Base-by-base conservation (phyloP, 1,140 invertebrate species). In the Monomorium pharaonis region DNA sequence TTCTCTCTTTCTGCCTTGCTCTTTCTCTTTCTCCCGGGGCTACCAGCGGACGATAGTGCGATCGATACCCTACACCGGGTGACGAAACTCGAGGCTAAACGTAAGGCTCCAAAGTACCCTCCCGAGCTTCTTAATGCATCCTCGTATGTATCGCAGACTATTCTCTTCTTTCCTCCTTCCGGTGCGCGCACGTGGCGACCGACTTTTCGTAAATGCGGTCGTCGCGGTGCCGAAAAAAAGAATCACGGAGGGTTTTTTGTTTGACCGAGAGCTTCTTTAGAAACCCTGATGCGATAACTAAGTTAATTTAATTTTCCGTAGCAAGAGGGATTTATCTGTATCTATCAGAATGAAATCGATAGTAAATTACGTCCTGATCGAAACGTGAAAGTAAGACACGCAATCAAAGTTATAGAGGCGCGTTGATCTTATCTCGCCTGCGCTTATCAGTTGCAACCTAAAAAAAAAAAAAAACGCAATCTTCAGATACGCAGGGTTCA, bases 61-160 rank as follows among this genome's bases (percentile, higher is more conserved):
- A 89, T 90, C 89, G 89, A 89, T 89, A 86, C 81, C 86, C 76
- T 58, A 63, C 84, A 76, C 84, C 75, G n/a, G 10, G 51, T 81
- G 75, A 69, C 49, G 65, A 81, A 67, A 88, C 70, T 74, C 63
- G 58, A 63, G 37, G 54, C 44, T 21, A 30, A 51, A 63, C n/a
- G 44, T 49, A 67, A 80, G n/a, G 7, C n/a, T 80, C 24, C 33
- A 54, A 67, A 80, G 44, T 80, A 47, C 14, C 33, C 65, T 70
- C 63, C 65, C 24, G 14, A 81, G 69, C 24, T 81, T 81, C 42
- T 81, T 58, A 72, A 58, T 27, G 63, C 24, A 27, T 81, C 51
- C 16, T 30, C 49, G 24, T 44, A 30, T 6, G 18, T 81, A 81
- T 81, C 47, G 21, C 33, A 27, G 47, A 7, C 6, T n/a, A 1